These are phyloP conservation scores for Cyclargus thomasi DNA, from an alignment of 1,140 invertebrate species.

Conservation along the genomic window DNA sequence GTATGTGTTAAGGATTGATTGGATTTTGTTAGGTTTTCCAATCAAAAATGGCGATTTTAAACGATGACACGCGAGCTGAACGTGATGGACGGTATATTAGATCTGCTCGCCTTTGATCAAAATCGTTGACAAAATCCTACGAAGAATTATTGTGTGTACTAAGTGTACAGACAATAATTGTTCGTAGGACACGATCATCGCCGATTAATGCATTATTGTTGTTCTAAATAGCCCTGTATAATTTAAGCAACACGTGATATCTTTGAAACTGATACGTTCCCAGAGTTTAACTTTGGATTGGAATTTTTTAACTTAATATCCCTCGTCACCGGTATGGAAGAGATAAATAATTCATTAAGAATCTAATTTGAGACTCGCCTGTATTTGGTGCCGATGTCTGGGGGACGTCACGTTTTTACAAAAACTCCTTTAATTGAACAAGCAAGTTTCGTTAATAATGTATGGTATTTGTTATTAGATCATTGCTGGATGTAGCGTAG, in stretches of 20 bases:
- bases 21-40: no score
- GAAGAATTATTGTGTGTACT: no score
- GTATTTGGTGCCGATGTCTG: constrained; percentile 18
- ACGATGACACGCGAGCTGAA: no score
- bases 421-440: constrained; percentile 22
- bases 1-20: no score
- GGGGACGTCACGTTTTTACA: constrained; percentile 22
- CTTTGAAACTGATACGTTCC: constrained; percentile 10
- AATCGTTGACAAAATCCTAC: no score
- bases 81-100: no score
- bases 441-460: constrained; percentile 15
- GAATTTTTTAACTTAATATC: constrained; percentile 21
- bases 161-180: no score
- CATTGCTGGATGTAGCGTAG: not conserved
- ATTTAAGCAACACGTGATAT: not conserved
- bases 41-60: no score
- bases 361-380: constrained; percentile 22
- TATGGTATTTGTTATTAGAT: constrained; percentile 1
- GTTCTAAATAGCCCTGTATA: no score
- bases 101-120: no score
- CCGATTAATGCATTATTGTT: no score
- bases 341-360: constrained; percentile 24
- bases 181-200: no score
- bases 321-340: constrained; percentile 20
- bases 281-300: constrained; percentile 17